phyloP scores from a whole-genome alignment of 2,113 vertebrate species.

The Brachyistius frenatus region DNA sequence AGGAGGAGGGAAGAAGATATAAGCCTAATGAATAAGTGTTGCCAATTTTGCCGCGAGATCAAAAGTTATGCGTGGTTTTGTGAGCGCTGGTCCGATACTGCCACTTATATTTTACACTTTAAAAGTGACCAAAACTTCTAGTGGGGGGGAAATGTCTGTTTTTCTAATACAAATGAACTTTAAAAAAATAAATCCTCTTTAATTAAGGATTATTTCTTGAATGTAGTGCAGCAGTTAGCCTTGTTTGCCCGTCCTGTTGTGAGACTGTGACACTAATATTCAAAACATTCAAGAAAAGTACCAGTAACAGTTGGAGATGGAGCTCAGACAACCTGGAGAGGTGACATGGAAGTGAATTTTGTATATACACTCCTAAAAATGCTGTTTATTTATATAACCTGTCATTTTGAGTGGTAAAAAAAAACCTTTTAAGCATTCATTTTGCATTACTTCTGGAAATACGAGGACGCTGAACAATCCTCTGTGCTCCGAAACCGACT shows the following conservation, averaged over 20 bases:
- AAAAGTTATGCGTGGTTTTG: too few relatives aligned
- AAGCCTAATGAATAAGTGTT: too few relatives aligned
- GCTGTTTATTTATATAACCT: conserved; percentile 21
- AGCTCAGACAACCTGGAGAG: neutral
- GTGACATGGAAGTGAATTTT: neutral
- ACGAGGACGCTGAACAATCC: conserved; percentile 26
- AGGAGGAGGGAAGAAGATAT: too few relatives aligned
- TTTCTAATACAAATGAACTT: too few relatives aligned
- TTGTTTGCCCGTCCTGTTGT: neutral
- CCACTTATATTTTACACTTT: neutral
- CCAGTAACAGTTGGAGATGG: neutral
- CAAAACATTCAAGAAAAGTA: neutral
- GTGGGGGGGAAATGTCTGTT: neutral
- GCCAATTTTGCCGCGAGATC: too few relatives aligned
- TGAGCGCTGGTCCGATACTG: too few relatives aligned
- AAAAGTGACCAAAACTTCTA: neutral
- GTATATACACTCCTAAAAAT: neutral
- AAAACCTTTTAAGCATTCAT: conserved; percentile 20
- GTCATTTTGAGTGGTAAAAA: conserved; percentile 7
- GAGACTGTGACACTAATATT: neutral
- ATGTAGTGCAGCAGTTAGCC: neutral
- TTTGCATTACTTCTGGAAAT: conserved; percentile 9
- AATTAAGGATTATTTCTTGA: neutral
- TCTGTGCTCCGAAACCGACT: conserved; percentile 13
- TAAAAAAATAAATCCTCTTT: too few relatives aligned